Base-by-base conservation (phyloP, 1,140 invertebrate genomes). In the Dryas iulia region DNA sequence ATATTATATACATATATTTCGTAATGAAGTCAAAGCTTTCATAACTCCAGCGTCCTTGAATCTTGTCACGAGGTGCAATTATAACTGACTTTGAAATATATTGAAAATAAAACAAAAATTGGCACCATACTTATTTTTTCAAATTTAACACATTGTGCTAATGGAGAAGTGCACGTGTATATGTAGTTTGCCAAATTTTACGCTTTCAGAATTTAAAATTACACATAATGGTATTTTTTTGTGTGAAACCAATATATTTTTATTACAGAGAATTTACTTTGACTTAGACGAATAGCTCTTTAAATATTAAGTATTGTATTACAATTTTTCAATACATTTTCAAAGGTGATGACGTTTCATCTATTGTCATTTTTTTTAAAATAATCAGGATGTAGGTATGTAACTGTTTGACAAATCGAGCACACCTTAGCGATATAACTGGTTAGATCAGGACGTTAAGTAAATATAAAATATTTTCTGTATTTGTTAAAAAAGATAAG, bases 51-150 rank as follows among this genome's bases (percentile, higher is more conserved):
- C 8, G 39, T 8, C 39, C 39, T 47, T 47, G 39, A 21, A 47
- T 21, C 39, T 47, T 7, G 6, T 47, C 39, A 47, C 39, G 39
- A 6, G 39, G 39, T 18, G 39, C 39, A 47, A 47, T 47, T 47
- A 47, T 47, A 47, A 47, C 39, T 47, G 39, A 47, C 39, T 47
- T 21, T 47, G 39, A 47, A 47, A 47, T 47, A 47, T 47, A 47
- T 10, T 47, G 39, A 47, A 47, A 47, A 47, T 47, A 47, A 47
- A 47, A 47, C 39, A 47, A 47, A 47, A 47, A 47, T 47, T 47
- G 39, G 39, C 39, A 47, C 14, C 18, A 47, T 47, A 18, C 2
- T 47, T 47, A 18, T 35, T 21, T 47, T 47, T 11, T 31, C 10
- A 8, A 39, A 47, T 47, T 47, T 47, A 8, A 47, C 18, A 47